A percentile compares a stretch with the other conserved stretches of the same genome.
phyloP scores from a whole-genome alignment of 2,888 invertebrate genomes.

The Prionchulus punctatus region DNA sequence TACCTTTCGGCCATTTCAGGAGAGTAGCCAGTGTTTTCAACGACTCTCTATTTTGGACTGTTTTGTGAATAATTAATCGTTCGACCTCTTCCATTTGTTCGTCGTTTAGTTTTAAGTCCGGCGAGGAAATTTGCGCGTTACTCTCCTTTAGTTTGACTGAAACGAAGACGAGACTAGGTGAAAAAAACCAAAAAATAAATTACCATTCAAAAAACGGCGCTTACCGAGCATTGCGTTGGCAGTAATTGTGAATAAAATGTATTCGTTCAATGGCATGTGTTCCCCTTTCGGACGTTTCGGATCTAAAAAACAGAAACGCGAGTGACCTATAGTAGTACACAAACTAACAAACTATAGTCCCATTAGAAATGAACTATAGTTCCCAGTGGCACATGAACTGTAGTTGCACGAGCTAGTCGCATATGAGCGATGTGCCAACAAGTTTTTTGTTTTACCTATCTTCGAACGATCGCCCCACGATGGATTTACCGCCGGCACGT shows the following conservation, averaged over 20 bases:
- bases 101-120: not conserved
- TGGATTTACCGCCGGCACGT: slow-evolving; percentile 27
- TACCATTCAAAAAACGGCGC: too few species aligned
- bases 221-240: not conserved
- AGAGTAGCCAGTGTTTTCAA: too few species aligned
- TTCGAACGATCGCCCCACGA: slow-evolving; percentile 11
- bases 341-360: too few species aligned
- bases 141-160: slow-evolving; percentile 9
- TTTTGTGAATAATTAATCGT: not conserved
- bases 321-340: not conserved
- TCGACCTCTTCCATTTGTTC: not conserved
- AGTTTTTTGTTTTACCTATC: too few species aligned
- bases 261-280: slow-evolving; percentile 19
- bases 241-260: slow-evolving; percentile 3
- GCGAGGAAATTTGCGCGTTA: not conserved
- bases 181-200: not conserved
- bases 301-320: slow-evolving; percentile 6
- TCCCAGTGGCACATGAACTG: slow-evolving; percentile 6
- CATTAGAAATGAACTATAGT: not conserved
- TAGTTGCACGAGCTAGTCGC: slow-evolving; percentile 14
- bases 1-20: too few species aligned
- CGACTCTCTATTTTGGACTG: too few species aligned
- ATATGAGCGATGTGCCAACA: slow-evolving; percentile 15
- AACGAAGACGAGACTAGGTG: not conserved
- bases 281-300: slow-evolving; percentile 20